Conservation (phyloP, 2,888 invertebrate genomes). For the Tipula unca region DNA sequence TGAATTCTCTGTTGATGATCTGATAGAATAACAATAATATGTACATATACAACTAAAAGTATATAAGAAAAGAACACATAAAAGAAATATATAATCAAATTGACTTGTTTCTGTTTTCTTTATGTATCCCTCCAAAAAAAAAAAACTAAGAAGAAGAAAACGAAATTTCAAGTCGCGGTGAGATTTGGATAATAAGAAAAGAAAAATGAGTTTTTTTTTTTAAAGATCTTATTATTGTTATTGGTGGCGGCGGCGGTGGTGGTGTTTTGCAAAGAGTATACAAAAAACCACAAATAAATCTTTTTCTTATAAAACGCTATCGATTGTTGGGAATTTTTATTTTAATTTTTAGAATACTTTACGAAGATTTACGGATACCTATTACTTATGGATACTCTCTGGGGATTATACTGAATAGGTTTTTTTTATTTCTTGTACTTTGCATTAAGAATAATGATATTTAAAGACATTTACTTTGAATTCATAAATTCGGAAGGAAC, state of each 20-base stretch:
- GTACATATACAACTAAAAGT: not conserved
- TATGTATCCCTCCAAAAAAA: not conserved
- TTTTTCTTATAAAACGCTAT: not conserved
- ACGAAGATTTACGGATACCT: not conserved
- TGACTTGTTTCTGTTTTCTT: constrained; percentile 14
- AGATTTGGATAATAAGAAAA: not conserved
- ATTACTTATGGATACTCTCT: not conserved
- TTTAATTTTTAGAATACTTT: not conserved
- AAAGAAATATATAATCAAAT: not conserved
- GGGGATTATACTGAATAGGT: not conserved
- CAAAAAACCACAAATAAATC: constrained; percentile 8
- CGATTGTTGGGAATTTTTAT: not conserved
- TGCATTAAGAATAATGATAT: too few relatives aligned
- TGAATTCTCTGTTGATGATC: not conserved
- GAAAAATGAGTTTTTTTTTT: not conserved
- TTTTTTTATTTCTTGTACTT: too few relatives aligned
- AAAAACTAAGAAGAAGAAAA: not conserved
- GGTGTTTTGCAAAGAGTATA: not conserved
- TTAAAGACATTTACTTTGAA: too few relatives aligned
- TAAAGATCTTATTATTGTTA: not conserved
- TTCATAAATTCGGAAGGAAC: too few relatives aligned
- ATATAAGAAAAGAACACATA: not conserved
- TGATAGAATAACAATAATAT: not conserved
- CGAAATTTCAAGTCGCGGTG: not conserved
- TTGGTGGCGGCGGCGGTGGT: too few relatives aligned